Conservation (phyloP, 2,888 invertebrate species). For the Limenitis camilla region DNA sequence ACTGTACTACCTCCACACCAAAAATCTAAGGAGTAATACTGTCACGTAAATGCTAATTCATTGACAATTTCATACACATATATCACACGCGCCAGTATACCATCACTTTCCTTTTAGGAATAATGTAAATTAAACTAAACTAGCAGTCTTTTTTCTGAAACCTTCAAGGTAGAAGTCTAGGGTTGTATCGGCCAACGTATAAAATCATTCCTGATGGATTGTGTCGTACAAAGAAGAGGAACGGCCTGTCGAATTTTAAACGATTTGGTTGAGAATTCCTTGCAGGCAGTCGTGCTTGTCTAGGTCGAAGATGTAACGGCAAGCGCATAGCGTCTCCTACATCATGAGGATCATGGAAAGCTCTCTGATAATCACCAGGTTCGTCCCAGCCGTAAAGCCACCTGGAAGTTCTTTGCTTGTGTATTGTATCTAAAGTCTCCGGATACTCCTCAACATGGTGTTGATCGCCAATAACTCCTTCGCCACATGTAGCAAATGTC, state of each 20-base stretch:
- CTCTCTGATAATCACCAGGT: slow-evolving; percentile 78
- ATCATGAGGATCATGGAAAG: slow-evolving; percentile 79
- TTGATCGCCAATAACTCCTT: slow-evolving; percentile 79
- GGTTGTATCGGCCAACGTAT: slow-evolving; percentile 91
- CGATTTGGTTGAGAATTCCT: slow-evolving; percentile 78
- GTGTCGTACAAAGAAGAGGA: slow-evolving; percentile 90
- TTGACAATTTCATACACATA: slow-evolving; percentile 49
- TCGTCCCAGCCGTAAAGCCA: slow-evolving; percentile 70
- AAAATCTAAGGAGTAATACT: slow-evolving; percentile 63
- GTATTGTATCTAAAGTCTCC: slow-evolving; percentile 70
- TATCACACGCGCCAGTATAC: slow-evolving; percentile 63
- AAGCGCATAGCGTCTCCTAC: slow-evolving; percentile 71
- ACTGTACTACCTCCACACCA: slow-evolving; percentile 43
- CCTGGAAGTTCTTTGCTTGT: slow-evolving; percentile 57
- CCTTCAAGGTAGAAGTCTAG: slow-evolving; percentile 82
- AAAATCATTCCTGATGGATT: slow-evolving; percentile 93
- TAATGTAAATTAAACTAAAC: slow-evolving; percentile 55
- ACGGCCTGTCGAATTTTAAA: slow-evolving; percentile 89
- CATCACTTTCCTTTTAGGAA: slow-evolving; percentile 70
- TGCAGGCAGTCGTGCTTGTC: slow-evolving; percentile 82
- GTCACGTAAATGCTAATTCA: slow-evolving; percentile 66
- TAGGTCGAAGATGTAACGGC: slow-evolving; percentile 80
- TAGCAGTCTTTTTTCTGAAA: slow-evolving; percentile 65
- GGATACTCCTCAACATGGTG: slow-evolving; percentile 90
- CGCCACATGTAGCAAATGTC: slow-evolving; percentile 88